Base-by-base conservation (phyloP, 2,113 vertebrate genomes). In the Tetrao urogallus region DNA sequence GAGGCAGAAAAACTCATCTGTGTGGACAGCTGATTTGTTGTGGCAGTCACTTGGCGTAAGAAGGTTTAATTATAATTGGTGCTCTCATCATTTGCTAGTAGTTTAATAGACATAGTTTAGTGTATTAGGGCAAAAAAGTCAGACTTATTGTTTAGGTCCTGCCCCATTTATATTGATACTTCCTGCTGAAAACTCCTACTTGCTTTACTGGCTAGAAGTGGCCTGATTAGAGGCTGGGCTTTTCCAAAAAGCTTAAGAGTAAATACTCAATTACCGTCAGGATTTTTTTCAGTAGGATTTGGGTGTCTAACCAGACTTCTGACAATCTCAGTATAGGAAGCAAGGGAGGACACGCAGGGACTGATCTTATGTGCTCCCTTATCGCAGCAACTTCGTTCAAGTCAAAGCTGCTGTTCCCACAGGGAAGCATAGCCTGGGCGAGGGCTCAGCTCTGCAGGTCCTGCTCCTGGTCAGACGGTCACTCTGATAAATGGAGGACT, bases 161-260 rank as follows among this genome's bases (percentile, higher is more conserved):
- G 80, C 81, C 79, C 76, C 92, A 57, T 91, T 96, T 95, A 77
- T 93, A 86, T 77, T 89, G 72, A 92, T 76, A 72, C 50, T 94
- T 94, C 80, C 93, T 92, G 86, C 45, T 93, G 76, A 78, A 89
- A 73, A 69, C 10, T 91, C 27, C 22, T 61, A 56, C 30, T 86
- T 86, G 38, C 58, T 89, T 66, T 57, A 11, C 60, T 92, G 72
- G n/a, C 47, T 88, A 72, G 75, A 60, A 90, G 56, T 20, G 52
- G 45, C 25, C 52, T 92, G 82, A 85, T 87, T n/a, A 38, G 71
- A 90, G 57, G 38, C 61, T 61, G 22, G 2, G 42, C 25, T 88
- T 94, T 74, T 86, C 65, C 69, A 56, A 82, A 71, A 27, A 84
- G 28, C 40, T 84, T 79, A 30, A 64, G 28, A 12, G 0, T 79